Conservation (phyloP, 2,113 vertebrate genomes). For the Leucoraja erinaceus region DNA sequence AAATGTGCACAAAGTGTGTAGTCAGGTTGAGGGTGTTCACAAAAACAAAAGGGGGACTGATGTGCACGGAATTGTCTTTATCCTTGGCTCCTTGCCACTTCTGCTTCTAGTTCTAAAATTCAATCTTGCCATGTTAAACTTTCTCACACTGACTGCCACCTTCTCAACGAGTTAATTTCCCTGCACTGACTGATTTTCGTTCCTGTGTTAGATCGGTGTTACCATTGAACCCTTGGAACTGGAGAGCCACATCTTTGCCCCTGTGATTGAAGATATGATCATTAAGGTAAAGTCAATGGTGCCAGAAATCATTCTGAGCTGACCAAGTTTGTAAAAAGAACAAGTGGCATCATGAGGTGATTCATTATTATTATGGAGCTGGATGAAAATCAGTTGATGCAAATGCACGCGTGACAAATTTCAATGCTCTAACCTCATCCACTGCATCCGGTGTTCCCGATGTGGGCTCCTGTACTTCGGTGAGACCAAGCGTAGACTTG, state of each 20-base stretch:
- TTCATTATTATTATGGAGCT: neutral
- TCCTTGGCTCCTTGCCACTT: too few species aligned
- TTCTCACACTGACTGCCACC: neutral
- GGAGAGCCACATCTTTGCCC: slow-evolving; percentile 80
- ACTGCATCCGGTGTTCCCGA: too few species aligned
- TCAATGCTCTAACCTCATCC: too few species aligned
- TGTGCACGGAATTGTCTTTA: too few species aligned
- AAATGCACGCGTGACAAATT: neutral
- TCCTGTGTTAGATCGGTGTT: slow-evolving; percentile 75
- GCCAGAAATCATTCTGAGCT: neutral
- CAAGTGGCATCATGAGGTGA: neutral
- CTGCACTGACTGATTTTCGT: neutral
- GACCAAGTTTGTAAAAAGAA: neutral
- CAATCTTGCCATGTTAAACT: neutral
- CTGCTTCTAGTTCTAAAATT: too few species aligned
- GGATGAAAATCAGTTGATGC: neutral
- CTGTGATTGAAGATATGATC: slow-evolving; percentile 88
- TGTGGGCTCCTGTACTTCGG: too few species aligned
- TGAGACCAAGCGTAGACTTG: too few species aligned
- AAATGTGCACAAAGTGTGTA: too few species aligned
- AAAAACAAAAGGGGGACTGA: too few species aligned
- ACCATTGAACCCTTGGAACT: slow-evolving; percentile 79
- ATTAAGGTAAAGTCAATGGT: slow-evolving; percentile 69
- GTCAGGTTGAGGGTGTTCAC: too few species aligned
- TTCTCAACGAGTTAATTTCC: neutral